Base-by-base conservation (phyloP, 2,888 invertebrate genomes). In the Watsonalla binaria region DNA sequence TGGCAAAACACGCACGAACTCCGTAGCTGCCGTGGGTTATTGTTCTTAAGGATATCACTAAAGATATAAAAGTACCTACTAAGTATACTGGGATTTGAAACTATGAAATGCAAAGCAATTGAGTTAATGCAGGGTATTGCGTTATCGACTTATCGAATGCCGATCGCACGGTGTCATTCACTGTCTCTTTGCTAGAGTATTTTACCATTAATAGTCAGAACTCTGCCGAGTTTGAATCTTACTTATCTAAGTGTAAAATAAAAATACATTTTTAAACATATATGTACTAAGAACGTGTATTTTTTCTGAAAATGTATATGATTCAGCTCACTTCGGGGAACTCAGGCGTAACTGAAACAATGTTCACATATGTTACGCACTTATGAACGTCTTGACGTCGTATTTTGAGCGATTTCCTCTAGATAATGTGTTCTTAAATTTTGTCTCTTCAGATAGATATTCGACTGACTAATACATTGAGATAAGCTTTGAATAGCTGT, bases 141-240 rank as follows among this genome's bases (percentile, higher is more conserved):
- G 63, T 62, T 76, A 78, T 74, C 69, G 66, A 64, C 62, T 61
- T 61, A 68, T 68, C 67, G 65, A 49, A 59, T 55, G 65, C 53
- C 62, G 72, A 68, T 80, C 76, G 72, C 81, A 78, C 79, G 80
- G 78, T 77, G 83, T 79, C 80, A 72, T 81, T 84, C 78, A 80
- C 80, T 77, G 76, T 56, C 64, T 56, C 61, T 61, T 55, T 54
- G 52, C 54, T 60, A 67, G 6, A 35, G n/a, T 8, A 37, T 9
- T 39, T 39, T 15, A 77, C 75, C 74, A 76, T 77, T 80, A 81
- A 62, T 54, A 58, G 60, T 68, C 64, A 65, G 57, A 68, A 68
- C 68, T 66, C 63, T 60, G 58, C 59, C 56, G 57, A 62, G 64
- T 70, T 70, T 55, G 72, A 11, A 76, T 73, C 70, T 68, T n/a